Evolutionary conservation across 1,140 invertebrate species (phyloP).

Genomic region (Ganaspis sp.): DNA sequence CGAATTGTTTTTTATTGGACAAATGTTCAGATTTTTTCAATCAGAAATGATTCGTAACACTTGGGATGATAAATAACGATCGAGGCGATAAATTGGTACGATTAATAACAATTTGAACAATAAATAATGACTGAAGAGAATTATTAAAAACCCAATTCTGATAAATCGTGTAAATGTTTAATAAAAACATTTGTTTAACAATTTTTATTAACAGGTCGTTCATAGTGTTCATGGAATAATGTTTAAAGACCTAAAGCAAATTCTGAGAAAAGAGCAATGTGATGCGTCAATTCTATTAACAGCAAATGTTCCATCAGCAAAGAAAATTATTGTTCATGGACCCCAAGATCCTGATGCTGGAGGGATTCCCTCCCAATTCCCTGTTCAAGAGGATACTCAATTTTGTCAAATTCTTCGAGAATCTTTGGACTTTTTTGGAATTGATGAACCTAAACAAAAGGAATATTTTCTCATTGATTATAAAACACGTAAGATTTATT

Average conservation of each 20-base stretch:
- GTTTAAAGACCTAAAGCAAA: slow-evolving; percentile 99
- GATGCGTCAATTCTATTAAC: slow-evolving; percentile 98
- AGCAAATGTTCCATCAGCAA: slow-evolving; percentile 98
- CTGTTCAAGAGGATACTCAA: slow-evolving; percentile 98
- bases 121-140: too few species aligned
- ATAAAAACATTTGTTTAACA: neutral
- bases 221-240: slow-evolving; percentile 98
- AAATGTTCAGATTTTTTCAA: too few species aligned
- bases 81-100: too few species aligned
- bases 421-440: slow-evolving; percentile 97
- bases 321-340: slow-evolving; percentile 99
- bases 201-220: slow-evolving; percentile 82
- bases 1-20: too few species aligned
- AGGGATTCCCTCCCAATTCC: slow-evolving; percentile 98
- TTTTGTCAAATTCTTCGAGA: slow-evolving; percentile 97
- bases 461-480: slow-evolving; percentile 97
- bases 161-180: too few species aligned
- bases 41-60: too few species aligned
- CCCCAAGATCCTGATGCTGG: slow-evolving; percentile 92
- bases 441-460: slow-evolving; percentile 91
- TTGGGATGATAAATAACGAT: too few species aligned
- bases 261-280: slow-evolving; percentile 98
- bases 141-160: too few species aligned
- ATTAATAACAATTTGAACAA: too few species aligned
- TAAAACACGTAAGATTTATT: slow-evolving; percentile 94